Base-by-base conservation (phyloP, 2,113 vertebrate species). In the Tyrannus savana region DNA sequence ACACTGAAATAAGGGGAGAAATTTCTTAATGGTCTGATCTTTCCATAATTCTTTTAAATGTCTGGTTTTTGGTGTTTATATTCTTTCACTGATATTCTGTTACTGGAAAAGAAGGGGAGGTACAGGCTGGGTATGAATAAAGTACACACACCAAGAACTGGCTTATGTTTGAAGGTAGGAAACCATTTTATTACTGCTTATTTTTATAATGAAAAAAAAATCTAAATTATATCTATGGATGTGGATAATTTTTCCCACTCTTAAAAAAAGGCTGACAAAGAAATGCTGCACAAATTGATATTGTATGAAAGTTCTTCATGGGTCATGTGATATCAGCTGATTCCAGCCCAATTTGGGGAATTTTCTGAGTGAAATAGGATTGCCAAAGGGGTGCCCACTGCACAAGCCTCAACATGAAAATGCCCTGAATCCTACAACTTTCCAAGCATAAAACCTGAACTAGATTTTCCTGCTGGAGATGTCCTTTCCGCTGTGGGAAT, bases 61-160 rank as follows among this genome's bases (percentile, higher is more conserved):
- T 24, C 55, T 19, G 12, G 2, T 47, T 82, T 44, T 1, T 19
- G 10, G 33, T 56, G 41, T 18, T 46, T 10, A 19, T 46, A 46
- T 46, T 21, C 44, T 46, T 46, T 46, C 44, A 46, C 4, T 46
- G 47, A 2, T 1, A 21, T 58, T 63, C 62, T 30, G 13, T 19
- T 41, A 33, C 19, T 67, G 55, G 12, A 28, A 88, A 77, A 76
- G 19, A 72, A 73, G 6, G 3, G 11, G 19, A 59, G 10, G 23
- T 30, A 14, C 3, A 9, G 25, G 7, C 8, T 79, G 28, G 14
- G 30, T 69, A 62, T 3, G 0, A 62, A 42, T 28, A 23, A 47
- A 1, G 4, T 4, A 0, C 7, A 5, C 17, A 11, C 3, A 8
- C 1, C 8, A 33, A 86, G 68, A 89, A 23, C 19, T 3, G 27